phyloP scores from a whole-genome alignment of 1,140 invertebrate genomes.

The Bombus fervidus region DNA sequence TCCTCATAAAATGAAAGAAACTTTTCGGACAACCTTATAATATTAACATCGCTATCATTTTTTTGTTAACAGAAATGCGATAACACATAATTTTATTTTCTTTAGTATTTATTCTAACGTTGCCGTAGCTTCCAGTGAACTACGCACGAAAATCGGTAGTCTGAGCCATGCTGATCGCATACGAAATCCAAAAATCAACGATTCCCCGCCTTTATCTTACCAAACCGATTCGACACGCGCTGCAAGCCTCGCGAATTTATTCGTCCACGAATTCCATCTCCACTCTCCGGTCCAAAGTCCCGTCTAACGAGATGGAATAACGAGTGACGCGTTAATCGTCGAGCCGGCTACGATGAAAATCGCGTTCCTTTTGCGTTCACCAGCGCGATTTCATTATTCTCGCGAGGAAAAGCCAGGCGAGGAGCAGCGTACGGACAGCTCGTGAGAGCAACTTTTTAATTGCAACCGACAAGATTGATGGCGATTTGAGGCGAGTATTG shows the following conservation, averaged over 20 bases:
- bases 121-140: too few species aligned
- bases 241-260: neutral
- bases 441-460: conserved; percentile 6
- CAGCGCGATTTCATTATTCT: neutral
- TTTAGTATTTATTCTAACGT: too few species aligned
- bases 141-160: too few species aligned
- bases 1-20: too few species aligned
- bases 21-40: too few species aligned
- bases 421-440: neutral
- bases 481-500: too few species aligned
- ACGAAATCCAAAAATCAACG: neutral
- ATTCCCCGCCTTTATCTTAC: neutral
- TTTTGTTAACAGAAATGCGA: too few species aligned
- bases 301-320: neutral
- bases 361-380: neutral
- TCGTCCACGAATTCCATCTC: neutral
- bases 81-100: too few species aligned
- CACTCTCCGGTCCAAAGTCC: neutral
- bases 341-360: neutral
- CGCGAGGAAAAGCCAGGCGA: neutral
- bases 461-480: neutral
- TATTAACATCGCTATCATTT: too few species aligned
- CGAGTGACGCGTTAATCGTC: conserved; percentile 18
- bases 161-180: too few species aligned
- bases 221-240: neutral